Base-by-base conservation (phyloP, 1,140 invertebrate genomes). In the Coenobita brevimanus region DNA sequence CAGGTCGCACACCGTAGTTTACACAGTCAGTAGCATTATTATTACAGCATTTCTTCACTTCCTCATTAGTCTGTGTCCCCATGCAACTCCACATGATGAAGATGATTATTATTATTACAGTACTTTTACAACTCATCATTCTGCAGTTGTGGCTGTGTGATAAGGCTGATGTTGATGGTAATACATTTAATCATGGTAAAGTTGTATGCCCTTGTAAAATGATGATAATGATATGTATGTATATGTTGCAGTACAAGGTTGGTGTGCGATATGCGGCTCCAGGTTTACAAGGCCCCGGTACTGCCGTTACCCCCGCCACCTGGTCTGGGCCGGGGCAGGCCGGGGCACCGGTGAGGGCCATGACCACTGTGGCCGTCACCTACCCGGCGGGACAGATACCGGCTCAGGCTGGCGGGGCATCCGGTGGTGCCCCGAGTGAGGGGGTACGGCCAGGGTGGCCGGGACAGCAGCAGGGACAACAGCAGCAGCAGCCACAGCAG, bases 381-480 rank as follows among this genome's bases (percentile, higher is more conserved):
- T 81, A 84, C 50, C 71, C 82, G 43, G 38, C 79, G n/a, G 71
- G 46, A 27, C 89, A 90, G 87, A 27, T 82, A 43, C 81, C 57
- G 62, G 43, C 43, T 24, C 89, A 85, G 24, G 50, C 75, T 21
- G 84, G 79, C 57, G 86, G 75, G 43, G 64, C 54, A 8, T 75
- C 83, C 17, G n/a, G 69, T 50, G 57, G 60, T 24, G 76, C 75
- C 33, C 41, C 83, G 69, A 62, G 69, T 4, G 81, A 73, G 27
- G 85, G 69, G 33, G 81, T 79, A n/a, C 71, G 67, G 38, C 82
- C 78, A 67, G 54, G 88, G 17, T 64, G 78, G 54, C 73, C 87
- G 46, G 41, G 75, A 24, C 86, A 87, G 50, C 83, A 81, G 15
- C 90, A 90, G 71, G 57, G 67, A 27, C 54, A 82, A n/a, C 82